Base-by-base conservation (phyloP, 2,113 vertebrate genomes). In the Hippocampus zosterae region DNA sequence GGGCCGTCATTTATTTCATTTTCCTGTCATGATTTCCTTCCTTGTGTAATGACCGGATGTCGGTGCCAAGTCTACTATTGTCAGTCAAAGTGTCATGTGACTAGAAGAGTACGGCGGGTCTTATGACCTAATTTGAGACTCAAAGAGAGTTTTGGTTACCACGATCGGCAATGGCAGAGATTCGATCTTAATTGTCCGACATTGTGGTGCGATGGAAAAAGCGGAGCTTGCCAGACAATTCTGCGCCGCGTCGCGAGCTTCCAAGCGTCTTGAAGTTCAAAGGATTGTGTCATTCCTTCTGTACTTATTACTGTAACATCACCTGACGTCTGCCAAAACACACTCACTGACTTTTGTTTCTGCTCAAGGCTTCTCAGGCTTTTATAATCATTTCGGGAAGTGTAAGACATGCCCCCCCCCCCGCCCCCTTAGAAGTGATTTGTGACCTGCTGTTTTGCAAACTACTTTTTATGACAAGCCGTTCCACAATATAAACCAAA, bases 101-200 rank as follows among this genome's bases (percentile, higher is more conserved):
- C 76, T 27, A 41, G 67, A 87, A 66, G 67, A 67, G n/a, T 72
- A 65, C 46, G 63, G 71, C 52, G n/a, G 75, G 53, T 71, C 62
- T 56, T 80, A 0, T 8, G 37, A 56, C 81, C 52, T 76, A 68
- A 81, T 81, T 88, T 74, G 59, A 62, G 69, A 79, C 81, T 79
- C 73, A 78, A 86, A 81, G 77, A 13, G 72, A 81, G 74, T 67
- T 76, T 69, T 80, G 71, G 82, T 83, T 83, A 83, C 83, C 80
- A 81, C 73, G 84, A 85, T 82, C 78, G 76, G 82, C 23, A 37
- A 76, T 67, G 75, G 65, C 75, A 63, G 48, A 82, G 80, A 85
- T 86, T 80, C 84, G 63, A 86, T 87, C 81, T 83, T 87, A 85
- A 86, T 85, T 88, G 79, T 82, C 70, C 79, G 76, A 83, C 73